phyloP scores from a whole-genome alignment of 2,797 vertebrate genomes.

The Nyctibius grandis region DNA sequence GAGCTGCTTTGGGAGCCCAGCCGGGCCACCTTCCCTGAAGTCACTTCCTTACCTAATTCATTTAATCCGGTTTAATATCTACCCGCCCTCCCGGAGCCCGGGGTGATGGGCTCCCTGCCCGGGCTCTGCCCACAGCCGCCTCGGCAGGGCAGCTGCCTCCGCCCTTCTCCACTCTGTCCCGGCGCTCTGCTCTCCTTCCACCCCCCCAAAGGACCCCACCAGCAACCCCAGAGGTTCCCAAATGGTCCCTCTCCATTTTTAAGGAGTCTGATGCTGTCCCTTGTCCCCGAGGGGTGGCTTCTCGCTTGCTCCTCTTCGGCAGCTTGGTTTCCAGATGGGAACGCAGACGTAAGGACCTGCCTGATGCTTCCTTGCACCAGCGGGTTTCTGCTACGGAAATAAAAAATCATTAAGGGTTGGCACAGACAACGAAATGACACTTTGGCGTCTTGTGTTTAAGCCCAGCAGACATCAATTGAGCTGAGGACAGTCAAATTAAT shows the following conservation, averaged over 20 bases:
- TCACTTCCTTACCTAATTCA: constrained; percentile 21
- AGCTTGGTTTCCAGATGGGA: not conserved
- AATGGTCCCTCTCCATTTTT: not conserved
- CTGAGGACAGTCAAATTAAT: not conserved
- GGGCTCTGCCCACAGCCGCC: not conserved
- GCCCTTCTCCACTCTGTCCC: not conserved
- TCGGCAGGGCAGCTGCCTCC: not conserved
- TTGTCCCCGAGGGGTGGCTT: not conserved
- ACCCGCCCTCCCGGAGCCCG: not conserved
- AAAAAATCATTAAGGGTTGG: not conserved
- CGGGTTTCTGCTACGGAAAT: not conserved
- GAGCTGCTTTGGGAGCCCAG: not conserved
- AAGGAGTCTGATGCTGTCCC: not conserved
- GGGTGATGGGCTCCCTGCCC: not conserved
- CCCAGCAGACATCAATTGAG: not conserved
- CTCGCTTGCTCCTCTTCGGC: not conserved
- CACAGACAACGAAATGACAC: not conserved
- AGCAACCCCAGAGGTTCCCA: not conserved
- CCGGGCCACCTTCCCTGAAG: not conserved
- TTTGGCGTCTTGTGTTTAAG: not conserved
- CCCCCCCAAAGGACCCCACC: not conserved
- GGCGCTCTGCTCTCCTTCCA: not conserved
- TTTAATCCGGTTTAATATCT: not conserved
- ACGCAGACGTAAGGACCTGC: not conserved
- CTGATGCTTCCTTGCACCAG: not conserved